These are phyloP conservation scores for Clepsis dumicolana DNA, from an alignment of 2,888 invertebrate genomes.

Conservation along the genomic window DNA sequence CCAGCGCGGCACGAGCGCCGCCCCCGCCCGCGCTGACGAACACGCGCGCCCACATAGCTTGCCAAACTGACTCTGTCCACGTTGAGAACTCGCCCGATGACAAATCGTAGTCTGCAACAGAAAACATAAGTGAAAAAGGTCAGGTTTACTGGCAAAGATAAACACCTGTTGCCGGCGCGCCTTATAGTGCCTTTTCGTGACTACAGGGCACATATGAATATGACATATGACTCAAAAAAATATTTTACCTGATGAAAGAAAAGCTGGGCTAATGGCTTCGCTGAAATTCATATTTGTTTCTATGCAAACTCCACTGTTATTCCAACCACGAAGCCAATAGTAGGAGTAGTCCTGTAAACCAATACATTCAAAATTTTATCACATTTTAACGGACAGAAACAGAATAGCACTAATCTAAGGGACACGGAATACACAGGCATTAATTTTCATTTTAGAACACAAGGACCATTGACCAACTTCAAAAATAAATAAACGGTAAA, in stretches of 20 bases:
- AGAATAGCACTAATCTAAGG: too few species aligned
- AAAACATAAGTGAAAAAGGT: too few species aligned
- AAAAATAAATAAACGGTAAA: too few species aligned
- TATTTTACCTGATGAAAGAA: conserved; percentile 88
- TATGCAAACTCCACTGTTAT: conserved; percentile 89
- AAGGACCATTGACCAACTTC: too few species aligned
- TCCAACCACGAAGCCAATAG: conserved; percentile 89
- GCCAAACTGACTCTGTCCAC: conserved; percentile 96
- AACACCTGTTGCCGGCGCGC: too few species aligned
- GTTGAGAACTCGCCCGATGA: conserved; percentile 92
- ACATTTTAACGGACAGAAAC: too few species aligned
- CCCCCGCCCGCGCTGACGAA: conserved; percentile 90
- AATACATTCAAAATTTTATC: neutral
- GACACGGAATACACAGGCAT: too few species aligned
- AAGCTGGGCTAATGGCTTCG: conserved; percentile 93
- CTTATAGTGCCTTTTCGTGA: too few species aligned
- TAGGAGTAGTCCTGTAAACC: conserved; percentile 67
- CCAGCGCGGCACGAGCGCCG: conserved; percentile 66
- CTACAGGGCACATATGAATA: too few species aligned
- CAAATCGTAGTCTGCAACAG: conserved; percentile 90
- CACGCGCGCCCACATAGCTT: conserved; percentile 90
- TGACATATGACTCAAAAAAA: neutral
- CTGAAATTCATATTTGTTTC: conserved; percentile 91
- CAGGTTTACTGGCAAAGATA: too few species aligned
- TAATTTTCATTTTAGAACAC: too few species aligned